Percentiles rank a stretch among this genome's conserved stretches.
phyloP scores from a whole-genome alignment of 2,113 vertebrate genomes.

The Pseudopodoces humilis region DNA sequence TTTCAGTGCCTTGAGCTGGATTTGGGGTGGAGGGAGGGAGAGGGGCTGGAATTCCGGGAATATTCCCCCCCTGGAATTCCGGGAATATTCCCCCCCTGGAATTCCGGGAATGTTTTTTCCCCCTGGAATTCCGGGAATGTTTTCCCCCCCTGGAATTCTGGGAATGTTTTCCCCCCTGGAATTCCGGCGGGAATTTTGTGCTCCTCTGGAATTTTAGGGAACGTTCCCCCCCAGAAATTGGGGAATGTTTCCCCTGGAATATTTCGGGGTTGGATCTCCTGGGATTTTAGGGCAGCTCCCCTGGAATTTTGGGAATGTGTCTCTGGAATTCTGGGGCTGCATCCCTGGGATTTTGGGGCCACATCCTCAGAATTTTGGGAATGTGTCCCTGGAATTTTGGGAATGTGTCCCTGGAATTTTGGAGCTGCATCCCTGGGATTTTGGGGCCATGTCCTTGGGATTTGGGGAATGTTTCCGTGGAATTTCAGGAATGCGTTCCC shows the following conservation, averaged over 20 bases:
- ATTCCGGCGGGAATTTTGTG: not conserved
- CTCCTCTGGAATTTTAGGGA: not conserved
- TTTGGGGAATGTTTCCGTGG: too few relatives aligned
- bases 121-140: too few relatives aligned
- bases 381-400: not conserved
- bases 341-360: too few relatives aligned
- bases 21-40: not conserved
- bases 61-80: not conserved
- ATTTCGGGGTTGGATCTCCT: too few relatives aligned
- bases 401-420: not conserved
- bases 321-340: too few relatives aligned
- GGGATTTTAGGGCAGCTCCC: too few relatives aligned
- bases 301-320: too few relatives aligned
- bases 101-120: not conserved
- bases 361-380: not conserved
- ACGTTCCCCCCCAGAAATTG: too few relatives aligned
- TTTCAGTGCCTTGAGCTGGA: constrained; percentile 44
- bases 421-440: too few relatives aligned
- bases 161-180: not conserved
- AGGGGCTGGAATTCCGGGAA: not conserved
- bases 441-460: too few relatives aligned
- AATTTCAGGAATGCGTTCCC: too few relatives aligned
- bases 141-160: not conserved
- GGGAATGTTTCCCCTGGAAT: too few relatives aligned
- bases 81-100: not conserved